These are phyloP conservation scores for Vultur gryphus DNA, from an alignment of 2,797 vertebrate genomes.

Conservation along the genomic window DNA sequence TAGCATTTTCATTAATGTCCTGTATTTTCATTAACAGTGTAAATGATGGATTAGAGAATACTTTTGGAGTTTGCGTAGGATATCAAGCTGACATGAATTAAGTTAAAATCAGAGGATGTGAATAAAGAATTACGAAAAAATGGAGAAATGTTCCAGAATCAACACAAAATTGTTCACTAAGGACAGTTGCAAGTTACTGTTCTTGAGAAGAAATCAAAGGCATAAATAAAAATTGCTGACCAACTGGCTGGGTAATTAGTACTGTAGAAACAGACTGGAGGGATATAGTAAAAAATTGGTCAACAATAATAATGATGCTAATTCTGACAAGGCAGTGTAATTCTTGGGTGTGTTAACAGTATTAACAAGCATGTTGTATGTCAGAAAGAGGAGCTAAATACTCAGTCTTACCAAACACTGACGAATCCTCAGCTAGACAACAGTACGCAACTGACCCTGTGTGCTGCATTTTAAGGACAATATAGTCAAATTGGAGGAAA, in stretches of 20 bases:
- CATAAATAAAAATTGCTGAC: not conserved
- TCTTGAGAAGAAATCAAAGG: not conserved
- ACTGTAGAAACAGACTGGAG: not conserved
- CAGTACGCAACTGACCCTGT: rapidly evolving
- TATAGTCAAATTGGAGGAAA: not conserved
- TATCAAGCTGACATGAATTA: not conserved
- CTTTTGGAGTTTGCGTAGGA: not conserved
- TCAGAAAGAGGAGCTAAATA: not conserved
- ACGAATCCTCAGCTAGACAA: not conserved
- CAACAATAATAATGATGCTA: not conserved
- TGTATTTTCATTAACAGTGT: not conserved
- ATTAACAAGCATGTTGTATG: not conserved
- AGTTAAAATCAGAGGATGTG: not conserved
- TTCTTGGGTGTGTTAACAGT: not conserved
- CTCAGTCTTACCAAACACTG: not conserved
- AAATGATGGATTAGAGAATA: not conserved
- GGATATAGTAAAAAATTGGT: not conserved
- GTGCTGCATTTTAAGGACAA: not conserved
- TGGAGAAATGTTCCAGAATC: not conserved
- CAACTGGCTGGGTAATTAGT: not conserved
- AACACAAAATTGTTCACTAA: not conserved
- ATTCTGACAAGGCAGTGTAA: not conserved
- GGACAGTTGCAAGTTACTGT: not conserved
- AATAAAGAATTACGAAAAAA: not conserved
- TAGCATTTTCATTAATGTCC: not conserved